Evolutionary conservation across 1,140 invertebrate genomes (phyloP).

Genomic region (Agrilus planipennis): DNA sequence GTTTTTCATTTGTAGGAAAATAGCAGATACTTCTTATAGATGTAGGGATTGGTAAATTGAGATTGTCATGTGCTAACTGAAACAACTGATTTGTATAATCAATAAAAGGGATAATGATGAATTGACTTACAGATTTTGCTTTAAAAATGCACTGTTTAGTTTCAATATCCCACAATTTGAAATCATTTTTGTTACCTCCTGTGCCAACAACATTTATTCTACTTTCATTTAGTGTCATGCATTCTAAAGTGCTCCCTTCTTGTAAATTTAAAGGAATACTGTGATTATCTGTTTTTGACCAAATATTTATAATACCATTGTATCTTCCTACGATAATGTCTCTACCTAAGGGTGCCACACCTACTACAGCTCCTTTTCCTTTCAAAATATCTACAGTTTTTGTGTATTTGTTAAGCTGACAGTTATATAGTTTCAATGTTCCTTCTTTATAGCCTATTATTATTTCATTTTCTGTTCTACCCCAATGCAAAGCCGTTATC

Average conservation of each 20-base stretch:
- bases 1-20: slow-evolving; percentile 17
- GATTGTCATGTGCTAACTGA: slow-evolving; percentile 29
- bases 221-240: slow-evolving; percentile 35
- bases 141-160: slow-evolving; percentile 42
- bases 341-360: slow-evolving; percentile 26
- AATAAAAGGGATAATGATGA: background rate
- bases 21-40: slow-evolving; percentile 25
- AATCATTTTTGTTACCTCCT: slow-evolving; percentile 54
- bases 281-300: slow-evolving; percentile 28
- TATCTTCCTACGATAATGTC: slow-evolving; percentile 41
- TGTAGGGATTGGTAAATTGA: slow-evolving; percentile 30
- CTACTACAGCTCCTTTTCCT: slow-evolving; percentile 18
- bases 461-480: slow-evolving; percentile 22
- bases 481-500: slow-evolving; percentile 50
- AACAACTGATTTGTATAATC: slow-evolving; percentile 10
- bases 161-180: slow-evolving; percentile 62
- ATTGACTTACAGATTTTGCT: slow-evolving; percentile 48
- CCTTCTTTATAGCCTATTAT: slow-evolving; percentile 26
- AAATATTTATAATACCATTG: slow-evolving; percentile 44
- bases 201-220: slow-evolving; percentile 24
- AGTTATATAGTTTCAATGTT: slow-evolving; percentile 18
- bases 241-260: slow-evolving; percentile 25
- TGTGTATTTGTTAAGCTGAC: slow-evolving; percentile 14
- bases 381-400: slow-evolving; percentile 15
- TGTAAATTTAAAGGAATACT: slow-evolving; percentile 15